Conservation (phyloP, 1,140 invertebrate genomes). For the Drosophila sucinea region DNA sequence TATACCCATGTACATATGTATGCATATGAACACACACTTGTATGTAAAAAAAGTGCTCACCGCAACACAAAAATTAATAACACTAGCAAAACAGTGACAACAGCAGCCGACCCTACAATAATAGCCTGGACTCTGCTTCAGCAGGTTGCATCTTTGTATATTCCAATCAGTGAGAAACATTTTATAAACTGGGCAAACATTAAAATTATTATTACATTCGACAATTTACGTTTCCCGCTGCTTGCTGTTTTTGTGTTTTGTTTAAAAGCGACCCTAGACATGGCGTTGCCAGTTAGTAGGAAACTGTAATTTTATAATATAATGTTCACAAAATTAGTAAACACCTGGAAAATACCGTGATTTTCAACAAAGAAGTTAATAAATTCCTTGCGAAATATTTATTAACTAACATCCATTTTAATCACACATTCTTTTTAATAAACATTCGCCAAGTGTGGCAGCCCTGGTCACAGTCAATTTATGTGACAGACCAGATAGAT, state of each 20-base stretch:
- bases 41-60: background rate
- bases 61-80: background rate
- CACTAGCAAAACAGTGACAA: background rate
- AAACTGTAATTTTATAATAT: background rate
- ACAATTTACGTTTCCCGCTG: conserved; percentile 1
- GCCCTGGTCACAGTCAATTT: too few species aligned
- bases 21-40: background rate
- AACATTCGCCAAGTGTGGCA: too few species aligned
- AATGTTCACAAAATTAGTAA: too few species aligned
- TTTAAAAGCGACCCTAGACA: background rate
- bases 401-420: too few species aligned
- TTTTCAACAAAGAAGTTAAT: too few species aligned
- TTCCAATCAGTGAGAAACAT: background rate
- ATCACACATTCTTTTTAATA: too few species aligned
- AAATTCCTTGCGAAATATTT: too few species aligned
- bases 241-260: background rate
- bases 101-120: background rate
- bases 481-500: too few species aligned
- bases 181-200: background rate
- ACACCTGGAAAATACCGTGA: too few species aligned
- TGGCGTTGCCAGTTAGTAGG: background rate
- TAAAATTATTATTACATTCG: background rate
- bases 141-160: background rate
- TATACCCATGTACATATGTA: background rate
- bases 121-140: background rate